Evolutionary conservation across 1,140 invertebrate genomes (phyloP).

Genomic region (Temnothorax nylanderi): DNA sequence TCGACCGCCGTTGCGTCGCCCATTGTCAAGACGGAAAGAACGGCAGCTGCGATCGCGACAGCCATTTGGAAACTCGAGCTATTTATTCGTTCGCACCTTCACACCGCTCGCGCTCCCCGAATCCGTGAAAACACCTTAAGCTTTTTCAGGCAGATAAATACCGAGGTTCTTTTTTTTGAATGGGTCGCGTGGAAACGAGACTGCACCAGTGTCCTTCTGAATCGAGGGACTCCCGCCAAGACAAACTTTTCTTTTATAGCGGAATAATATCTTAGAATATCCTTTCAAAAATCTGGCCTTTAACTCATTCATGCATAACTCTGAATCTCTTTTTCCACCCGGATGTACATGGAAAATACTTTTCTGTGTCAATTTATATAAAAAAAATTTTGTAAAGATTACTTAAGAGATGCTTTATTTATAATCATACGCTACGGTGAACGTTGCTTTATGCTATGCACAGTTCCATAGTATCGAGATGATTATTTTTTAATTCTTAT

Average conservation of each 20-base stretch:
- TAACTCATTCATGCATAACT: slow-evolving; percentile 35
- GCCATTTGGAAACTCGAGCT: slow-evolving; percentile 45
- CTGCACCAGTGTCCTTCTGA: slow-evolving; percentile 21
- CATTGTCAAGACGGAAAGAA: slow-evolving; percentile 38
- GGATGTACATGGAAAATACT: background rate
- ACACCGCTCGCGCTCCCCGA: background rate
- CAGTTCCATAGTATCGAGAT: no score
- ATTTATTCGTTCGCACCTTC: slow-evolving; percentile 51
- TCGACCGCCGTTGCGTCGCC: slow-evolving; percentile 37
- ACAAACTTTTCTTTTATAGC: slow-evolving; percentile 46
- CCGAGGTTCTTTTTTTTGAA: slow-evolving; percentile 22
- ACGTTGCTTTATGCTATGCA: background rate
- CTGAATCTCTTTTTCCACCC: background rate
- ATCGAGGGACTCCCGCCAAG: slow-evolving; percentile 40
- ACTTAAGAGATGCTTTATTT: background rate
- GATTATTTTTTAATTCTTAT: background rate
- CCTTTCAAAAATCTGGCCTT: slow-evolving; percentile 7
- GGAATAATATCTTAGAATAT: slow-evolving; percentile 11
- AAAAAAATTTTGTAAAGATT: background rate
- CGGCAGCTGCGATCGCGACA: slow-evolving; percentile 44
- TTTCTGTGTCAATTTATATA: background rate
- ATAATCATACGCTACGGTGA: background rate
- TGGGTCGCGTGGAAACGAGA: slow-evolving; percentile 19
- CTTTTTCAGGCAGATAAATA: slow-evolving; percentile 42
- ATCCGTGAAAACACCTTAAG: slow-evolving; percentile 43